phyloP scores from a whole-genome alignment of 2,797 vertebrate species.

The Anabacerthia variegaticeps region DNA sequence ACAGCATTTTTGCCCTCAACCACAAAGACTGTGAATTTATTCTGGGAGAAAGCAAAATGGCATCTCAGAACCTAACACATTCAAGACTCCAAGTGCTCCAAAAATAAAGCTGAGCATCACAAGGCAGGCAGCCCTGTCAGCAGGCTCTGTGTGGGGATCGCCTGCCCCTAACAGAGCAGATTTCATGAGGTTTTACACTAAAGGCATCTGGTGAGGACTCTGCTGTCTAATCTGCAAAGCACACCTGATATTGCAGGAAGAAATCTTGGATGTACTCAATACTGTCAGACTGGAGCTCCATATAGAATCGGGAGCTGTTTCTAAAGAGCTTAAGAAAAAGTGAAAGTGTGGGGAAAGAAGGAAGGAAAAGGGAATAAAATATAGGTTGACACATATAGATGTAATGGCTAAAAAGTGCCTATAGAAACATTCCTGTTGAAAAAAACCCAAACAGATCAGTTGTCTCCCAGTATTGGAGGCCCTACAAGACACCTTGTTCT shows the following conservation, averaged over 20 bases:
- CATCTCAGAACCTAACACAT: constrained; percentile 28
- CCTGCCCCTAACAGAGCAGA: constrained; percentile 19
- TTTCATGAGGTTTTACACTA: neutral
- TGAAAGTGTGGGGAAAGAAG: neutral
- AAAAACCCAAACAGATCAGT: neutral
- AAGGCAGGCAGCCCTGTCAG: constrained; percentile 12
- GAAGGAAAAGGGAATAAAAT: neutral
- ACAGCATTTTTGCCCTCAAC: neutral
- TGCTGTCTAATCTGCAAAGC: neutral
- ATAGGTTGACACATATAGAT: neutral
- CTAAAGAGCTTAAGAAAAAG: neutral
- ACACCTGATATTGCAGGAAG: constrained; percentile 3
- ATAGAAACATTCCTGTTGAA: neutral
- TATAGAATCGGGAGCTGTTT: neutral
- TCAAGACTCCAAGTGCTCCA: neutral
- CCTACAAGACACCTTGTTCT: neutral
- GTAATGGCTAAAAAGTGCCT: neutral
- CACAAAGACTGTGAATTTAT: constrained; percentile 12
- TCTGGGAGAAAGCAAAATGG: constrained; percentile 44
- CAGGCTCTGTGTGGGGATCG: neutral
- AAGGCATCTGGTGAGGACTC: neutral
- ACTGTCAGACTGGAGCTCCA: neutral
- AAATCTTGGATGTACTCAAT: neutral
- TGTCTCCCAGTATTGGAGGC: neutral
- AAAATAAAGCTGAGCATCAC: constrained; percentile 51